Evolutionary conservation across 1,140 invertebrate genomes (phyloP).

Genomic region (Drosophila sucinea): DNA sequence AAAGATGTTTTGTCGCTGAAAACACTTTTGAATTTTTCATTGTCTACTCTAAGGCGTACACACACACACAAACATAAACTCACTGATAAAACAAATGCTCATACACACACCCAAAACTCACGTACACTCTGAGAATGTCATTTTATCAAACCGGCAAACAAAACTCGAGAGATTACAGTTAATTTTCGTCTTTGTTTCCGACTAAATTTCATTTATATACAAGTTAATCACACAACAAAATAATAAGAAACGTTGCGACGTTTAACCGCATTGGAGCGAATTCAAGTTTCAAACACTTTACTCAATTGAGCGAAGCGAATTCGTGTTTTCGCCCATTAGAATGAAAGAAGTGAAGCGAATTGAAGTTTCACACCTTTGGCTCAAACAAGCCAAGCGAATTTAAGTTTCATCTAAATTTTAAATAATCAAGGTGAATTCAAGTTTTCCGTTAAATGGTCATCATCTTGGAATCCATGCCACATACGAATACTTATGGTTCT

Average conservation of each 20-base stretch:
- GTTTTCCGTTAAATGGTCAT: too few relatives aligned
- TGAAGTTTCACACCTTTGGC: too few relatives aligned
- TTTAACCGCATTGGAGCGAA: too few relatives aligned
- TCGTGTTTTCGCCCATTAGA: too few relatives aligned
- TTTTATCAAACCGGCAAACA: slow-evolving; percentile 18
- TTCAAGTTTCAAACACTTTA: too few relatives aligned
- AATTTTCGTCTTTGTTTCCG: slow-evolving; percentile 16
- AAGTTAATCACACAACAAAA: slow-evolving; percentile 59
- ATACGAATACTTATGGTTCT: slow-evolving; percentile 56
- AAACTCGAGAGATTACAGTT: not conserved
- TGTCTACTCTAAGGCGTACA: slow-evolving; percentile 54
- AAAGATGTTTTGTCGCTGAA: slow-evolving; percentile 22
- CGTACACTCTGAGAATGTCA: slow-evolving; percentile 9
- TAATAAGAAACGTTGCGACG: too few relatives aligned
- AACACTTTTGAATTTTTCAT: slow-evolving; percentile 36
- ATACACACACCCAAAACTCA: not conserved
- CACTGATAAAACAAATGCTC: slow-evolving; percentile 1
- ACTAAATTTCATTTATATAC: slow-evolving; percentile 16
- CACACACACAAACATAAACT: slow-evolving; percentile 12
- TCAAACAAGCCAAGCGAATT: too few relatives aligned
- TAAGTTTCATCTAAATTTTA: too few relatives aligned
- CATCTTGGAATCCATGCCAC: slow-evolving; percentile 21
- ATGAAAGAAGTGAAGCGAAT: too few relatives aligned
- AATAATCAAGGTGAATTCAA: too few relatives aligned
- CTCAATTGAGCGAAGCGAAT: too few relatives aligned